Evolutionary conservation across 2,113 vertebrate genomes (phyloP), one percentile per base, ranked within the genome.

Genomic region (Neogale vison): DNA sequence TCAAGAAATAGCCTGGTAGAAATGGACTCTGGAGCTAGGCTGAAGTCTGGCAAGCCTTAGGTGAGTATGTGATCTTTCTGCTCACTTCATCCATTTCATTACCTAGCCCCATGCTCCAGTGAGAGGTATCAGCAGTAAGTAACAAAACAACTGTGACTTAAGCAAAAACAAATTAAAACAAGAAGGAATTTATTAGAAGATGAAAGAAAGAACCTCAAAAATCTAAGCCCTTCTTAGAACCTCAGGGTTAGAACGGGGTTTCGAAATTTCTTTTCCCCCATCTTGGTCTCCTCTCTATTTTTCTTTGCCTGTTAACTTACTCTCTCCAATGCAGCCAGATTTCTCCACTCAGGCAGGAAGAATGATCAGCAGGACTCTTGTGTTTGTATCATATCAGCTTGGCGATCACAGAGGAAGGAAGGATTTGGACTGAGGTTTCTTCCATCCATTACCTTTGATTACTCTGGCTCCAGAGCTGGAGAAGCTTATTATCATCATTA

Each of bases 401-500:
- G 59, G 87, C 4, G 42, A n/a, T 76, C 39, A 15, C 0, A 81
- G 11, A 26, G 11, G 23, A 65, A 80, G 69, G 71, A 82, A 59
- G n/a, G 12, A 72, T 52, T 29, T 23, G 63, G 24, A 45, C 31
- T 61, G n/a, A 67, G 39, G 5, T 63, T 85, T 92, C 59, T 85
- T 47, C 34, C 42, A 85, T 69, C 39, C 65, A 34, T 95, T 95
- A 59, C 79, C 39, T 95, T 80, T 94, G 50, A 71, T 92, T 81
- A 88, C 4, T 71, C 45, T 85, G 42, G 18, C 69, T 96, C 36
- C 17, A 57, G 79, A 50, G 18, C 14, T 47, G 20, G 67, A 84
- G 47, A 97, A 88, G 59, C 45, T 84, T 83, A 69, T 76, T 82
- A 63, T 18, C 15, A 85, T 95, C 93, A 80, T 67, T 88, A 93